These are phyloP conservation scores for Allacma fusca DNA, from an alignment of 2,888 invertebrate species.

Conservation along the genomic window DNA sequence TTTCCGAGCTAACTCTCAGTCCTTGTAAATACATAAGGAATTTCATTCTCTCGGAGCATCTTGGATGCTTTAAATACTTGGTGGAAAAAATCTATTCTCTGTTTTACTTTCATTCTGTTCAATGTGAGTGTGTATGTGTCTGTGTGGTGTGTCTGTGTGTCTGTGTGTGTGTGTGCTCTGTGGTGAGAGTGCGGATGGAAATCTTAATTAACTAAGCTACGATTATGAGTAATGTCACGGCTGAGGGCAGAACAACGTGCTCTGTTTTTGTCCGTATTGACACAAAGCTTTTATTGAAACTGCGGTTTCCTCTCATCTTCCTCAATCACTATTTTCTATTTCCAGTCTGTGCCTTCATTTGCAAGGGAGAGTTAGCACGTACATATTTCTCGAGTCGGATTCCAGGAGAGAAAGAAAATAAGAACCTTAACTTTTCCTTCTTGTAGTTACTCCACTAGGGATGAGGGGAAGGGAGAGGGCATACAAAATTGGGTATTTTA, in stretches of 20 bases:
- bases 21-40: conserved; percentile 30
- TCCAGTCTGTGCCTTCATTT: not conserved
- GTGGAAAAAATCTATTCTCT: not conserved
- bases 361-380: not conserved
- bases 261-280: conserved; percentile 44
- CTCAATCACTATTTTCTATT: not conserved
- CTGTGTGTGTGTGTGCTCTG: not conserved
- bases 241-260: conserved; percentile 46
- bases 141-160: not conserved
- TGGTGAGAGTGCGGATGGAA: conserved; percentile 43
- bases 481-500: too few relatives aligned
- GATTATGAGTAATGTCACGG: conserved; percentile 51
- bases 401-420: too few relatives aligned
- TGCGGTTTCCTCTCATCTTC: conserved; percentile 44
- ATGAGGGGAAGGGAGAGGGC: too few relatives aligned
- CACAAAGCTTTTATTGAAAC: conserved; percentile 51
- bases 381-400: too few relatives aligned
- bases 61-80: not conserved
- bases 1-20: too few relatives aligned
- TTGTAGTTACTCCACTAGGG: too few relatives aligned
- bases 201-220: conserved; percentile 50
- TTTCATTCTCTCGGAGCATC: not conserved
- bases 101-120: not conserved
- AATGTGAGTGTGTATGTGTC: too few relatives aligned
- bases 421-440: too few relatives aligned